Base-by-base conservation (phyloP, 2,888 invertebrate genomes). In the Pasiphila rectangulata region DNA sequence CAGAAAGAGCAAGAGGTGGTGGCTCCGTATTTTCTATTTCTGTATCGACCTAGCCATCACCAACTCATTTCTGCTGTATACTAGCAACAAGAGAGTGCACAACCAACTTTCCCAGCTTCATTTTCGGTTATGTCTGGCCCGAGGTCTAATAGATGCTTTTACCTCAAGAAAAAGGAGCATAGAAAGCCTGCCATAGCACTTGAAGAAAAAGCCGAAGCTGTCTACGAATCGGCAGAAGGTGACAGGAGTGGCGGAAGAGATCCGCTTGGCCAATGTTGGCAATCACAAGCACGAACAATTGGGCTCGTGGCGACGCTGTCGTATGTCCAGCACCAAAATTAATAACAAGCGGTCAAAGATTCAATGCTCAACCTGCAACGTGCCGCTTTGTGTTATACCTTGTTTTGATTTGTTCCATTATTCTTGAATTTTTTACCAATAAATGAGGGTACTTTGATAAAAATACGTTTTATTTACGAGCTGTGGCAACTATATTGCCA, bases 321-420 rank as follows among this genome's bases (percentile, higher is more conserved):
- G 56, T 50, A 24, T 50, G 46, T 58, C 52, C 38, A 55, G 56
- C 50, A 56, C 58, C 13, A 52, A 54, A 44, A 56, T 52, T 35
- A 30, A 44, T 9, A 54, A 54, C 17, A 56, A 56, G 30, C 40
- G 56, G 25, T 53, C 53, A 15, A 59, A 55, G 44, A 56, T 56
- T 29, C 45, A 54, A 35, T 54, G 21, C n/a, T 21, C 21, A 21
- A 21, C 21, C 21, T 57, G 55, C 36, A 57, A 57, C 37, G 55
- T 57, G 38, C 55, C 53, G 48, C 51, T 58, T 21, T 57, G 55
- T 47, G 45, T 51, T 4, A 34, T 54, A 21, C 54, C 54, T 32
- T 54, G 54, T 39, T 57, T 55, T 47, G 49, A 54, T 54, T 24
- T 50, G 27, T 56, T 47, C 40, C 55, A 55, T 35, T 34, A 17